Evolutionary conservation across 2,888 invertebrate genomes (phyloP), one percentile per base, ranked within the genome.

Genomic region (Torymus aiolomorphi): DNA sequence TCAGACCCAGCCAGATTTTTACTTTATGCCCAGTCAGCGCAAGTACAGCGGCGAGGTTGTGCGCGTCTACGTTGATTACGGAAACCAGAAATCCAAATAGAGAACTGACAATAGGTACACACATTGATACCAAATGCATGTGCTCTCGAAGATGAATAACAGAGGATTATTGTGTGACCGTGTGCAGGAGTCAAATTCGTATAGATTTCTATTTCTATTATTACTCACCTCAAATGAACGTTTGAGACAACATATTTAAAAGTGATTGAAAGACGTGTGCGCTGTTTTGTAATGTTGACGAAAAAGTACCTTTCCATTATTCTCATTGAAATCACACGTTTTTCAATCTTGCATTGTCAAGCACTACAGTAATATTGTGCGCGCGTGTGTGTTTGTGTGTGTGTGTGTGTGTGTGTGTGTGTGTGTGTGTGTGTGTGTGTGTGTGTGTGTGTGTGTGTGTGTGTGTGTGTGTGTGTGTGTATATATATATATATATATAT

Each of bases 11-110:
- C 95, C 97, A 0, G 97, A 97, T 91, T 97, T 97, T 91, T 97
- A 97, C 91, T 97, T 97, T 91, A 97, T 97, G 97, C 97, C 97
- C 65, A 96, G 96, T 82, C 97, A 97, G 89, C 92, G 97, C 83
- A 97, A 97, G 91, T 97, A 97, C 91, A 97, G 97, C 87, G 97
- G 97, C 85, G 97, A 97, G 92, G 95, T 96, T 51, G 95, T 96
- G 75, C 92, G 96, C 85, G 96, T 96, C 59, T 96, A 95, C 89
- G 96, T 96, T 54, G 96, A 95, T 89, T 95, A 96, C 88, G 95
- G 95, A 88, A 95, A 94, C 89, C 93, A 94, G 82, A 84, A 86
- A 86, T 92, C 93, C 76, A 93, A 94, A 88, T 93, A 31, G 91
- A 90, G 84, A 81, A 67, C 73, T 71, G n/a, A 57, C 10, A 2